Base-by-base conservation (phyloP, 2,113 vertebrate species). In the Acanthochromis polyacanthus region DNA sequence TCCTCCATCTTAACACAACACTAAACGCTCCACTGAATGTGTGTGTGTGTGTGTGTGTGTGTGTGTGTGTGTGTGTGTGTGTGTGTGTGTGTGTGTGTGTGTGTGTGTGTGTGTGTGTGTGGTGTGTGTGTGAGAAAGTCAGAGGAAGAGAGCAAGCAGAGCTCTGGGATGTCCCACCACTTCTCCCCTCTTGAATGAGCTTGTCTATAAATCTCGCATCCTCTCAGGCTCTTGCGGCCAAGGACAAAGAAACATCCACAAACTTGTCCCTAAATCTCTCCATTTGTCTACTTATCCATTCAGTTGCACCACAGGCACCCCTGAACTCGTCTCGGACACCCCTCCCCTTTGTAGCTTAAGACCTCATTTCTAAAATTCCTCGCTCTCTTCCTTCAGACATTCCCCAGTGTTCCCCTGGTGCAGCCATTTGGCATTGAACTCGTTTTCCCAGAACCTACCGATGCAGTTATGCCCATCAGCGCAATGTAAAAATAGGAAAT, bases 361-460 rank as follows among this genome's bases (percentile, higher is more conserved):
- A 55, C 36, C 55, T 83, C 9, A 81, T 85, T 90, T 87, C 7
- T 84, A 71, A 85, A 90, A 92, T 84, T 89, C 89, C 78, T 86
- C 15, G 12, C 52, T 80, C 66, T 77, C 59, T 72, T 91, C 87
- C 89, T 88, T 78, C 85, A 92, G 84, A 94, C 91, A 94, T 94
- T 94, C 92, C 88, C 87, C 52, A 50, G 66, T 20, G 88, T 88
- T 91, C 88, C 91, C 88, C 67, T 4, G 66, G 88, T 89, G 89
- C 83, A 85, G 70, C 75, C 85, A 40, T 85, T 93, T 92, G 89
- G 89, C 91, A 86, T 43, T 17, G 60, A 76, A 87, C 75, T 89
- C 62, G 62, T 71, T 93, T 93, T 92, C 91, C 86, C 92, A 93
- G 92, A 91, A 87, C 64, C 71, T 84, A 68, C 84, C 66, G 69